Percentiles rank a stretch among this genome's conserved stretches.
These are phyloP conservation scores for Macrotrachela quadricornifera DNA, from an alignment of 1,140 invertebrate genomes.

Conservation along the genomic window DNA sequence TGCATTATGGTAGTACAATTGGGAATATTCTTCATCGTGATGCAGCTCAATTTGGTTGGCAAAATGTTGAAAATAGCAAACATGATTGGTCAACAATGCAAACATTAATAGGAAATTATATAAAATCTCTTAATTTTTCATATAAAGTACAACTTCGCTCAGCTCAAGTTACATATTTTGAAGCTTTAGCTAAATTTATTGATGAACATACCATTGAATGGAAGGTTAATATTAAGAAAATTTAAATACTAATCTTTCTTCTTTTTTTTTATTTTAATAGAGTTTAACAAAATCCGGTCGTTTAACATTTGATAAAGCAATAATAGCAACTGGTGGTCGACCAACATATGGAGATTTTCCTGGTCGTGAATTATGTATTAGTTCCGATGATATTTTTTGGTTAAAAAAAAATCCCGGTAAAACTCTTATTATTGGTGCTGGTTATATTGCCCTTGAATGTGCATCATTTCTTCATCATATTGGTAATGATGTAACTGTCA, in stretches of 20 bases:
- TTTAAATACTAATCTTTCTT: too few species aligned
- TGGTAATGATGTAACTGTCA: constrained; percentile 64
- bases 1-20: neutral
- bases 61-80: neutral
- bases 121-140: neutral
- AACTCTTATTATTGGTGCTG: constrained; percentile 74
- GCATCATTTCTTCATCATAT: constrained; percentile 73
- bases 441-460: constrained; percentile 86
- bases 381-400: constrained; percentile 83
- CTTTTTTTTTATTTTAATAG: neutral
- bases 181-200: neutral
- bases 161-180: neutral
- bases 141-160: neutral
- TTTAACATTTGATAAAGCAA: constrained; percentile 59
- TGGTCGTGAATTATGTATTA: constrained; percentile 67
- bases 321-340: constrained; percentile 79
- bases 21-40: constrained; percentile 18
- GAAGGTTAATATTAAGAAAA: neutral
- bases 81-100: neutral
- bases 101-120: neutral
- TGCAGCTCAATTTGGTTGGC: constrained; percentile 11
- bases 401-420: constrained; percentile 62
- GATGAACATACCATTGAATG: constrained; percentile 1
- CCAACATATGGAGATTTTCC: constrained; percentile 57
- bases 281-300: neutral